These are phyloP conservation scores for Beris morrisii DNA, from an alignment of 2,888 invertebrate species.

Conservation along the genomic window DNA sequence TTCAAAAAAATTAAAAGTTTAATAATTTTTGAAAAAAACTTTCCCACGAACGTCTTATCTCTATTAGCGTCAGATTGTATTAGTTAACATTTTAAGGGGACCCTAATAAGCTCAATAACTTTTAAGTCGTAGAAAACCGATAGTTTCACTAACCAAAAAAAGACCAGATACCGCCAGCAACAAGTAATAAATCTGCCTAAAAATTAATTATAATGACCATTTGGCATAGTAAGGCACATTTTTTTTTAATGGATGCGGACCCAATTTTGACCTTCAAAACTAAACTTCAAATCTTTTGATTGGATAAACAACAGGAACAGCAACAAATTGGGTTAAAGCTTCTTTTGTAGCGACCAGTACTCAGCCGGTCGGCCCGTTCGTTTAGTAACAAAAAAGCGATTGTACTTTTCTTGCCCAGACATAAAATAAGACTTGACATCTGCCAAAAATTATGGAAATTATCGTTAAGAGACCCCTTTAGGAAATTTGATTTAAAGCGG, in stretches of 20 bases:
- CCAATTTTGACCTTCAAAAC: slow-evolving; percentile 19
- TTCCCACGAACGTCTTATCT: too few species aligned
- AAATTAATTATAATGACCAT: slow-evolving; percentile 19
- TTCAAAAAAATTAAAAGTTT: too few species aligned
- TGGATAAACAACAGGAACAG: slow-evolving; percentile 1
- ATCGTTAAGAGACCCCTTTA: slow-evolving; percentile 2
- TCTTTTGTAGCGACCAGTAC: neutral
- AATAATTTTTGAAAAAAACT: too few species aligned
- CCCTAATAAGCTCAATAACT: neutral
- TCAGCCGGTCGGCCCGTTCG: neutral
- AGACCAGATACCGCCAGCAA: neutral
- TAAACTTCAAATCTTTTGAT: slow-evolving; percentile 6
- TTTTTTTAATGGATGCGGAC: slow-evolving; percentile 11
- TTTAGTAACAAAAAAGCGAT: slow-evolving; percentile 2
- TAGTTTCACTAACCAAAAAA: neutral
- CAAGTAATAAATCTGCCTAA: slow-evolving; percentile 26
- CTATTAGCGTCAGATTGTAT: too few species aligned
- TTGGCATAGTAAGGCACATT: neutral
- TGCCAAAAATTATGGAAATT: slow-evolving; percentile 23
- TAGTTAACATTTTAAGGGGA: too few species aligned
- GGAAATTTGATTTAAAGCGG: neutral
- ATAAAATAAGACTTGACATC: slow-evolving; percentile 13
- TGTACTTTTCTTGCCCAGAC: neutral
- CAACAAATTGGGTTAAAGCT: neutral
- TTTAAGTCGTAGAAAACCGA: neutral